Conservation (phyloP, 2,113 vertebrate species). For the Argyrosomus japonicus region DNA sequence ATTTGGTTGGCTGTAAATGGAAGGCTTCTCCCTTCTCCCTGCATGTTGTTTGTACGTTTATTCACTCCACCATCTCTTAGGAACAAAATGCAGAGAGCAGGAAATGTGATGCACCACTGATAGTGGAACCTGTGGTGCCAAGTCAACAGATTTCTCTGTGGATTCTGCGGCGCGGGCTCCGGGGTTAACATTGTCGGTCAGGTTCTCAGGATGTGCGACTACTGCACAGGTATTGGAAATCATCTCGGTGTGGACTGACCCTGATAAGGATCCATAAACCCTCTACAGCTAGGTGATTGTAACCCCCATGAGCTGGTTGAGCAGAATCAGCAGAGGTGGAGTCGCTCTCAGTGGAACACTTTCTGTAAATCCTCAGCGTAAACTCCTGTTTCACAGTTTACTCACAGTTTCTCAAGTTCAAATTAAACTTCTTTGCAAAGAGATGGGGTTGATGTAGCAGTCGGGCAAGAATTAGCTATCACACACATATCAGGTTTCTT, state of each 20-base stretch:
- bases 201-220: constrained; percentile 16
- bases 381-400: background rate
- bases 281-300: constrained; percentile 14
- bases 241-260: constrained; percentile 22
- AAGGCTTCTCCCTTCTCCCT: constrained; percentile 14
- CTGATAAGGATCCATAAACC: constrained; percentile 36
- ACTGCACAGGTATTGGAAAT: constrained; percentile 21
- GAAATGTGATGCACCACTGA: constrained; percentile 62
- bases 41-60: constrained; percentile 19
- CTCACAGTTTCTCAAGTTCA: constrained; percentile 2
- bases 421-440: constrained; percentile 16
- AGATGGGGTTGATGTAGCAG: background rate
- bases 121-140: constrained; percentile 44
- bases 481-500: constrained; percentile 51
- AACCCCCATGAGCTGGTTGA: constrained; percentile 8
- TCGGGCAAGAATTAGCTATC: constrained; percentile 17
- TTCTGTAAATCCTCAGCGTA: background rate
- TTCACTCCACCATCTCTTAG: constrained; percentile 3
- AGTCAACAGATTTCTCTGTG: constrained; percentile 61
- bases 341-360: background rate
- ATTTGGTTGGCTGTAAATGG: constrained; percentile 32
- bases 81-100: constrained; percentile 53
- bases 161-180: constrained; percentile 40
- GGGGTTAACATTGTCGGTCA: constrained; percentile 15
- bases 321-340: background rate